Base-by-base conservation (phyloP, 2,113 vertebrate species). In the Otocyon megalotis region DNA sequence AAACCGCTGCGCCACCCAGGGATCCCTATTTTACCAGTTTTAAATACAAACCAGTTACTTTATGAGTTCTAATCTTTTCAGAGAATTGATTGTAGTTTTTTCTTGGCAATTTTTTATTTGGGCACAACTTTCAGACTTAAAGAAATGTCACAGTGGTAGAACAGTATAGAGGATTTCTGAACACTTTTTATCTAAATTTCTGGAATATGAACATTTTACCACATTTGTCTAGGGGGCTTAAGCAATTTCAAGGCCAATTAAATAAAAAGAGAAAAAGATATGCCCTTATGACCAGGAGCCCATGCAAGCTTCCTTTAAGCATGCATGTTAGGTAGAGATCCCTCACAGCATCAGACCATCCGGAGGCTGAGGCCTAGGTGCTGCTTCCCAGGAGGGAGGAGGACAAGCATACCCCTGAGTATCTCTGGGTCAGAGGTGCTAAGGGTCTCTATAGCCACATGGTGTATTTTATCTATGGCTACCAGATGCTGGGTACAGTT, bases 1-100 rank as follows among this genome's bases (percentile, higher is more conserved):
- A n/a, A n/a, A n/a, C n/a, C n/a, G n/a, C n/a, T n/a, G n/a, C n/a
- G n/a, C n/a, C n/a, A n/a, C n/a, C n/a, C n/a, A n/a, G n/a, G n/a
- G n/a, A n/a, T n/a, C n/a, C n/a, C 16, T 35, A 32, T 82, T 93
- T 65, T 67, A 83, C 60, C 83, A 60, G 60, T 71, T 69, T 79
- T 84, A 94, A 92, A 50, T 86, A 87, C 7, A 94, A 87, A 54
- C 3, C 69, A 87, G 24, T 83, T 82, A 28, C 80, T 62, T 82
- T n/a, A 43, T 76, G 67, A 60, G 28, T 71, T 63, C 77, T 91
- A 82, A 88, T 71, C 11, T 12, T 63, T 91, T 35, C 16, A 28
- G 83, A 71, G 1, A 83, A 56, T 54, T 71, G 32, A 56, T 83
- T 90, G 87, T 62, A 77, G n/a, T 62, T 93, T 88, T 65, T 16